Evolutionary conservation across 2,113 vertebrate genomes (phyloP).

Genomic region (Tychaedon coryphoeus): DNA sequence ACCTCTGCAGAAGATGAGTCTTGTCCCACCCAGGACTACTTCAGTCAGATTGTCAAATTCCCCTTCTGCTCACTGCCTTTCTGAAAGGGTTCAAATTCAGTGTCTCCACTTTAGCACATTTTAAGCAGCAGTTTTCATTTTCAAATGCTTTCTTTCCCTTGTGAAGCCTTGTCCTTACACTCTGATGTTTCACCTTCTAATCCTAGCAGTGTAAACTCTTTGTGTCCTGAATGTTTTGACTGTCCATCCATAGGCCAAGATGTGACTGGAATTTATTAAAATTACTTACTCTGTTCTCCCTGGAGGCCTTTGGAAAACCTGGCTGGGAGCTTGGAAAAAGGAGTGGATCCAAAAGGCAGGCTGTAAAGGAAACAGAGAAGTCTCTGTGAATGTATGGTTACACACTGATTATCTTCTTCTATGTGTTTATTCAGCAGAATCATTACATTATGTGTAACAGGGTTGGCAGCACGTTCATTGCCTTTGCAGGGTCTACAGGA

Average conservation of each 20-base stretch:
- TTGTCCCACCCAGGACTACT: neutral
- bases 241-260: neutral
- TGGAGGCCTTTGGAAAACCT: neutral
- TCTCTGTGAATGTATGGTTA: neutral
- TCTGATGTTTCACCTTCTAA: neutral
- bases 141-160: neutral
- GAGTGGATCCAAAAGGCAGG: neutral
- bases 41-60: neutral
- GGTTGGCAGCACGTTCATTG: neutral
- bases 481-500: neutral
- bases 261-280: neutral
- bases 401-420: neutral
- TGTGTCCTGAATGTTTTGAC: neutral
- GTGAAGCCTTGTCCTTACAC: neutral
- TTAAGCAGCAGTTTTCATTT: neutral
- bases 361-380: neutral
- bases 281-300: neutral
- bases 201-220: neutral
- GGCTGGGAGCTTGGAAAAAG: neutral
- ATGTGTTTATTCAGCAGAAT: neutral
- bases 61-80: neutral
- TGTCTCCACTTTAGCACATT: slow-evolving; percentile 1
- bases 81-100: neutral
- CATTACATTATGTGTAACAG: neutral
- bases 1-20: neutral